A percentile compares a stretch with the other conserved stretches of the same genome.
Evolutionary conservation across 1,140 invertebrate species (phyloP).

Genomic region (Chironomus striatipennis): DNA sequence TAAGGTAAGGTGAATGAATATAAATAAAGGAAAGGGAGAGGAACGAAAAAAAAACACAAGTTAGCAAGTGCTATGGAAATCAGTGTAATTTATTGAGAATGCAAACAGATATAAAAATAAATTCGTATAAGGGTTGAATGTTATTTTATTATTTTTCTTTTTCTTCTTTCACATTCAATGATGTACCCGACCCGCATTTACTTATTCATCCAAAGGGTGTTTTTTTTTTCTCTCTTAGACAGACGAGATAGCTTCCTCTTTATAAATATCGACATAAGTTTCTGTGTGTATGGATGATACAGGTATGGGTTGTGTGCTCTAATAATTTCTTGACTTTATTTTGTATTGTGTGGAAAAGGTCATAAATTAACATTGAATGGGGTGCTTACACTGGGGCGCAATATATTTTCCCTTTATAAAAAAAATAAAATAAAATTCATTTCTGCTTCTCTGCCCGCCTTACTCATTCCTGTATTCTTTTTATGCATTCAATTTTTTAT

Average conservation of each 20-base stretch:
- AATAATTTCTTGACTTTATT: conserved; percentile 19
- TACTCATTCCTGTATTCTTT: neutral
- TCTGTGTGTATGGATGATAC: neutral
- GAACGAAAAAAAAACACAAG: neutral
- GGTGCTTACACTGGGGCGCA: conserved; percentile 19
- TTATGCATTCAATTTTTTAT: conserved; percentile 21
- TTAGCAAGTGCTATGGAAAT: conserved; percentile 16
- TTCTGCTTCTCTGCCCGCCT: neutral
- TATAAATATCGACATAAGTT: conserved; percentile 10
- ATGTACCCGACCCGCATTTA: neutral
- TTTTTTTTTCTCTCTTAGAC: neutral
- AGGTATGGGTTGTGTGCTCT: neutral
- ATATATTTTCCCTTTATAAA: neutral
- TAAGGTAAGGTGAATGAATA: neutral
- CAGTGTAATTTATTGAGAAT: conserved; percentile 23
- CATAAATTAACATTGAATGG: conserved; percentile 24
- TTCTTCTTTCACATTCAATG: too few species aligned
- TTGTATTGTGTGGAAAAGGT: conserved; percentile 16
- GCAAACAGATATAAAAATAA: conserved; percentile 14
- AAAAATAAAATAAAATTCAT: too few species aligned
- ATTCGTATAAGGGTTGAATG: conserved; percentile 14
- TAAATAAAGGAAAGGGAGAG: too few species aligned
- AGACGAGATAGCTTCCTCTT: neutral
- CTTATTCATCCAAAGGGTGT: neutral
- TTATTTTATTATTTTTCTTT: neutral